Evolutionary conservation across 2,888 invertebrate species (phyloP).

Genomic region (Dryococelus australis): DNA sequence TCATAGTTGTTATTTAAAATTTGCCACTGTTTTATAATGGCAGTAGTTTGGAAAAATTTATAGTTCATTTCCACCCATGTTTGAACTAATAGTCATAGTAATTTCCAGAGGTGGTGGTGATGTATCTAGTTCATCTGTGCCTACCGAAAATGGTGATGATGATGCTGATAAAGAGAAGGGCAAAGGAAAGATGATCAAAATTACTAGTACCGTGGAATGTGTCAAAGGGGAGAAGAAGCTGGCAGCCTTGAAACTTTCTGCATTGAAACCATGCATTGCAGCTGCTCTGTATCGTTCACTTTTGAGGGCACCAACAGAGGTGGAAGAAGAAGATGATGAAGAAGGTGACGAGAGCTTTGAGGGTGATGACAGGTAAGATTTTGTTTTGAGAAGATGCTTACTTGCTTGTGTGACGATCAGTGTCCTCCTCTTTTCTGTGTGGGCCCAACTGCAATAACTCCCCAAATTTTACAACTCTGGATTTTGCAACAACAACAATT

Average conservation of each 20-base stretch:
- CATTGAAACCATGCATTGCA: slow-evolving; percentile 33
- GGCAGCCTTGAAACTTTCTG: slow-evolving; percentile 26
- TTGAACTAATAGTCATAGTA: neutral
- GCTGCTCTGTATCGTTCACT: slow-evolving; percentile 38
- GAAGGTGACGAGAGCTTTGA: slow-evolving; percentile 44
- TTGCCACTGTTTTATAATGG: too few relatives aligned
- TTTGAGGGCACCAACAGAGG: slow-evolving; percentile 32
- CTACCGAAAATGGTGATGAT: slow-evolving; percentile 40
- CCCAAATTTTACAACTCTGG: too few relatives aligned
- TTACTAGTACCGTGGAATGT: slow-evolving; percentile 30
- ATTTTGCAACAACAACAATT: too few relatives aligned
- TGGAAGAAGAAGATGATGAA: slow-evolving; percentile 40
- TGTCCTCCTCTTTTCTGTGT: too few relatives aligned
- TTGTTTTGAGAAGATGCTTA: too few relatives aligned
- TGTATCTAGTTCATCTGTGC: slow-evolving; percentile 32
- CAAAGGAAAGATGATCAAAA: slow-evolving; percentile 44
- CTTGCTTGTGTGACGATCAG: too few relatives aligned
- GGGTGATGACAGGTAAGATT: slow-evolving; percentile 32
- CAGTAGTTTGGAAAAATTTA: too few relatives aligned
- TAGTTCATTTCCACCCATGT: too few relatives aligned
- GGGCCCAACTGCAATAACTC: too few relatives aligned
- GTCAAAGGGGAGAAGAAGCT: slow-evolving; percentile 33
- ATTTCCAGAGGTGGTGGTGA: neutral
- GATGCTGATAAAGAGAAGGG: slow-evolving; percentile 36
- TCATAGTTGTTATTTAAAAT: too few relatives aligned